Base-by-base conservation (phyloP, 1,140 invertebrate species). In the Lepidostoma basale region DNA sequence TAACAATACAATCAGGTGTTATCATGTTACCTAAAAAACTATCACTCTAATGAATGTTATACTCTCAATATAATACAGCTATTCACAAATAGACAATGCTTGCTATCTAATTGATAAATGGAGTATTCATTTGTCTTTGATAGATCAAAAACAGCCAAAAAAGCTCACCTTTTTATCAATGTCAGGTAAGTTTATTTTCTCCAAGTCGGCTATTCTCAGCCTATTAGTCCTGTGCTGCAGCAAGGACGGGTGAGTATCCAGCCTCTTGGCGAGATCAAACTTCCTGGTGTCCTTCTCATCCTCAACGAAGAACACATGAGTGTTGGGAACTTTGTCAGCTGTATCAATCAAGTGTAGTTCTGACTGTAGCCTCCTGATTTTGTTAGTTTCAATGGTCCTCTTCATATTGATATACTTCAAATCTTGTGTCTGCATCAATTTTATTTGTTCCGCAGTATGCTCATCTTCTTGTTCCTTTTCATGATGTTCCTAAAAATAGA, bases 371-470 rank as follows among this genome's bases (percentile, higher is more conserved):
- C 90, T 90, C 68, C 96, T 88, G 70, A 98, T 92, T 84, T 96
- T 96, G 74, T 91, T 94, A 0, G 86, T 81, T 82, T 99, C 97
- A 26, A 95, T 86, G 9, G 88, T 91, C 40, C 92, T 84, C 75
- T 95, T 95, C 79, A 91, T 91, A 20, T 88, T 86, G 4, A 99
- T 86, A 76, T 99, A 98, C 76, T 91, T 92, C 9, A 96, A 80
- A 81, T 98, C 95, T 81, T 97, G 94, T 0, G 92, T 92, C 76
- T 94, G 86, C 92, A 98, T 95, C 4, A 98, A 75, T 49, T 93
- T 90, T 20, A 93, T 80, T 78, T 98, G 96, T 30, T 95, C 92
- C 0, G 85, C 78, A 0, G 91, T 95, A 67, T 91, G 87, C 72
- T 91, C 87, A 58, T 92, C 86, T 69, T 86, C 78, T 78, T 89